phyloP scores from a whole-genome alignment of 2,797 vertebrate genomes.

The Perodicticus potto region DNA sequence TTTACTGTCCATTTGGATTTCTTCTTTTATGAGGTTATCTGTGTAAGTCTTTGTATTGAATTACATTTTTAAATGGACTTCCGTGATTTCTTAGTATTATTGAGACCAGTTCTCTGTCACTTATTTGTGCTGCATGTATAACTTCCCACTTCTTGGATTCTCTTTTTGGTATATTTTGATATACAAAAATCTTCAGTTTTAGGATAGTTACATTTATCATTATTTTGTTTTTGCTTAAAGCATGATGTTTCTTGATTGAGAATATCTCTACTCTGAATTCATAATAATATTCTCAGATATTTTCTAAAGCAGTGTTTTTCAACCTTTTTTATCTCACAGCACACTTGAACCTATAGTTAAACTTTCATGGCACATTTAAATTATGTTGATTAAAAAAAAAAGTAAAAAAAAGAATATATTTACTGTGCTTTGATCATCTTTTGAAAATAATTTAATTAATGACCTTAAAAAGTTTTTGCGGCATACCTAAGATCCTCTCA shows the following conservation, averaged over 20 bases:
- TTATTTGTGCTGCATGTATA: not conserved
- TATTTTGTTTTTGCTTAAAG: conserved; percentile 36
- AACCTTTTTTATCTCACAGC: too few species aligned
- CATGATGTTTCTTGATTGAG: conserved; percentile 14
- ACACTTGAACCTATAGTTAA: too few species aligned
- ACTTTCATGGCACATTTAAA: too few species aligned
- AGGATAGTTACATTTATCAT: not conserved
- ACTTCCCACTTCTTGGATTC: not conserved
- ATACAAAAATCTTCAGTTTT: conserved; percentile 11
- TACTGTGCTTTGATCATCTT: too few species aligned
- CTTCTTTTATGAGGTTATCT: conserved; percentile 31
- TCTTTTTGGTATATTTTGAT: conserved; percentile 31
- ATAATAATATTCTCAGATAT: conserved; percentile 10
- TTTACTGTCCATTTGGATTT: conserved; percentile 40
- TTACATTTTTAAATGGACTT: conserved; percentile 13
- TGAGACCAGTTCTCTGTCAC: not conserved
- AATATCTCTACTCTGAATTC: not conserved
- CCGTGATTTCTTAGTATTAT: not conserved
- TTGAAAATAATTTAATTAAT: too few species aligned
- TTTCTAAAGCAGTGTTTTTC: not conserved
- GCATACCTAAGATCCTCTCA: too few species aligned
- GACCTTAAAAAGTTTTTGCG: too few species aligned
- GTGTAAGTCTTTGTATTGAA: not conserved
- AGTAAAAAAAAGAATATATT: too few species aligned
- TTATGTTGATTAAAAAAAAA: too few species aligned